Percentiles rank a stretch among this genome's conserved stretches.
Evolutionary conservation across 2,113 vertebrate genomes (phyloP).

Genomic region (Hyla sarda): DNA sequence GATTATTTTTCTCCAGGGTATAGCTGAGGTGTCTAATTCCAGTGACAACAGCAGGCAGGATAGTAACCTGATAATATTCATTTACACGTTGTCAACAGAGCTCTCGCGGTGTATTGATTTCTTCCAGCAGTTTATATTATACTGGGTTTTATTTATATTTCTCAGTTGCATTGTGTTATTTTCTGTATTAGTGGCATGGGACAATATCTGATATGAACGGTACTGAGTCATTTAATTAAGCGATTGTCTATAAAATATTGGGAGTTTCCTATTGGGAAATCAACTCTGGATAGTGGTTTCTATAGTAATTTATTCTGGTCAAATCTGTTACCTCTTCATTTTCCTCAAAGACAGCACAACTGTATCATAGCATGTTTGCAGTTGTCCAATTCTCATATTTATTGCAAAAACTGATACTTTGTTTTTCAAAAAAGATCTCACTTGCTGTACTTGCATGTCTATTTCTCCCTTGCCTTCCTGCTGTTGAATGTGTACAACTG

Average conservation of each 20-base stretch:
- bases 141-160: background rate
- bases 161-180: conserved; percentile 2
- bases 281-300: background rate
- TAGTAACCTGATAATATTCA: conserved; percentile 12
- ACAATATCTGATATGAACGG: background rate
- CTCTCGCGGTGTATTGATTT: conserved; percentile 14
- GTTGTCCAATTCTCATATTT: background rate
- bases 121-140: conserved; percentile 13
- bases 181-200: background rate
- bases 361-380: background rate
- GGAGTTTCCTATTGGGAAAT: conserved; percentile 2
- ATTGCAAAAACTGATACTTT: background rate
- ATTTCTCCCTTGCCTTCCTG: background rate
- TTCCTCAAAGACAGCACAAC: background rate
- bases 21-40: background rate
- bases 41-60: conserved; percentile 19
- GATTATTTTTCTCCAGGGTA: background rate
- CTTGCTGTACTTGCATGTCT: background rate
- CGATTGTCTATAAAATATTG: conserved; percentile 10
- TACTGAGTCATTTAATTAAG: background rate
- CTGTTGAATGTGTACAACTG: background rate
- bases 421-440: background rate
- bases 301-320: background rate
- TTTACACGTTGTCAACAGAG: background rate
- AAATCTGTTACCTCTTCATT: conserved; percentile 5